Base-by-base conservation (phyloP, 1,140 invertebrate genomes). In the Pectinophora gossypiella region DNA sequence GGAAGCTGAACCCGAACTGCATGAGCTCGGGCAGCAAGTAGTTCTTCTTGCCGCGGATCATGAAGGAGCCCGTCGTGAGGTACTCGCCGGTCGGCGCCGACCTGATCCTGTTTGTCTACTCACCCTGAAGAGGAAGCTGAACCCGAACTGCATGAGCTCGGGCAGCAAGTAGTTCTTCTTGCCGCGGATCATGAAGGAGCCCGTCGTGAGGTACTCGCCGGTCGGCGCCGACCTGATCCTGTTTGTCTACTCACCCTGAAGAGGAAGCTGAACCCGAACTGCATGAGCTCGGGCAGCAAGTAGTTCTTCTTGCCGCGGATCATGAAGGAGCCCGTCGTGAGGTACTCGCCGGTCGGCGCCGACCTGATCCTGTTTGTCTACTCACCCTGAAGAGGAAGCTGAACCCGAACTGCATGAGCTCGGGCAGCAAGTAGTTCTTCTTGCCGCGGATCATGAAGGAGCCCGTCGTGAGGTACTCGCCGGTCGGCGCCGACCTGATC, bases 21-120 rank as follows among this genome's bases (percentile, higher is more conserved):
- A 99, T 89, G 76, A 98, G 94, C 2, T 97, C 95, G 0, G 97
- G 96, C 10, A 99, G 85, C 6, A 99, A 85, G 85, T 96, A 99
- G 89, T 99, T 99, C n/a, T n/a, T n/a, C 88, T 99, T 99, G 15
- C 98, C 98, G 57, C 98, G 90, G 72, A 99, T 96, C 98, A 99
- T 99, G 81, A 99, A 99, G 59, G 96, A 97, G 56, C 98, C 98
- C 12, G 94, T 95, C 6, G 95, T 94, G 43, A 99, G 90, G 85
- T 98, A 99, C 89, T 99, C 98, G 62, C 98, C 98, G 43, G 96
- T 95, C 0, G 97, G 98, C 0, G 98, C 98, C 0, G 97, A 98
- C 89, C 99, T 99, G 12, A 96, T 98, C n/a, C 99, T 97, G n/a
- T n/a, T n/a, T n/a, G n/a, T n/a, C n/a, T n/a, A n/a, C n/a, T n/a